Evolutionary conservation across 2,113 vertebrate genomes (phyloP).

Genomic region (Recurvirostra avosetta): DNA sequence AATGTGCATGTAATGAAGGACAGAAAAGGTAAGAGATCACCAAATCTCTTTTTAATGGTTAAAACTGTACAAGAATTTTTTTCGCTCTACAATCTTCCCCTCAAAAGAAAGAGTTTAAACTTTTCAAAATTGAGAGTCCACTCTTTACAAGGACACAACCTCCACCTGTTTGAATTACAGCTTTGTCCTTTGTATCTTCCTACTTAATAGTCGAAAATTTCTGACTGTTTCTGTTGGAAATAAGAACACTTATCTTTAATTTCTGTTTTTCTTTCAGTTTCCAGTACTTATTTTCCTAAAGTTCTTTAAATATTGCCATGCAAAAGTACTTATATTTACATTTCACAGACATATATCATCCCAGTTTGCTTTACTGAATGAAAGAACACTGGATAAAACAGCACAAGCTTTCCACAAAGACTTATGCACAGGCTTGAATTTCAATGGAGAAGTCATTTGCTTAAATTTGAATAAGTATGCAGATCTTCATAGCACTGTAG

Average conservation of each 20-base stretch:
- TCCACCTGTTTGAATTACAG: neutral
- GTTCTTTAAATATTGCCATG: neutral
- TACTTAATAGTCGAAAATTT: neutral
- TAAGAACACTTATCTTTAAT: neutral
- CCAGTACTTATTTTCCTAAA: neutral
- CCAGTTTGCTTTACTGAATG: neutral
- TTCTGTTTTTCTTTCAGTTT: neutral
- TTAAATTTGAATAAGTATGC: conserved; percentile 17
- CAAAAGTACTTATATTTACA: conserved; percentile 17
- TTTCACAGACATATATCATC: neutral
- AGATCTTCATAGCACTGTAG: neutral
- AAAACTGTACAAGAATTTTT: neutral
- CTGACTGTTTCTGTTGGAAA: neutral
- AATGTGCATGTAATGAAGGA: conserved; percentile 10
- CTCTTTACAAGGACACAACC: neutral
- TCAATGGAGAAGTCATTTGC: neutral
- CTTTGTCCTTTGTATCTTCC: neutral
- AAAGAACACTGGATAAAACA: conserved; percentile 19
- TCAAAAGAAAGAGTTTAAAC: conserved; percentile 10
- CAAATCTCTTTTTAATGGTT: conserved; percentile 25
- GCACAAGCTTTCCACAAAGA: neutral
- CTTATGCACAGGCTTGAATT: conserved; percentile 5
- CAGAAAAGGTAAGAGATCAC: conserved; percentile 22
- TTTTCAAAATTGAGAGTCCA: neutral
- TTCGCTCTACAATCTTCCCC: neutral